These are phyloP conservation scores for Gymnothorax javanicus DNA, from an alignment of 2,797 vertebrate genomes.

Conservation along the genomic window DNA sequence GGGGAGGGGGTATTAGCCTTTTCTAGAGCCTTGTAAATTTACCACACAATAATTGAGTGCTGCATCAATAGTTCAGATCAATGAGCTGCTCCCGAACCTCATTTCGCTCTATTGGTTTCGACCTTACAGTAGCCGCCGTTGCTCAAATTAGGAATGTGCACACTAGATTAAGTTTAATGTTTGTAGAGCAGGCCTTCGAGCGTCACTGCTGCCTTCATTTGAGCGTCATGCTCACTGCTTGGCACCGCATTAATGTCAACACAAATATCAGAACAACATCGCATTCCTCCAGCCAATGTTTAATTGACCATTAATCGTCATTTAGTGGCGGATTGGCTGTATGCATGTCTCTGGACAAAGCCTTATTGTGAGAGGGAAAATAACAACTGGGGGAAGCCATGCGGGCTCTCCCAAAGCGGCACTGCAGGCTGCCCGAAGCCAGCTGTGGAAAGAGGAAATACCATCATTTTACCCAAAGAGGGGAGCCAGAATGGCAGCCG, in stretches of 20 bases:
- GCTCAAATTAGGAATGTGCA: constrained; percentile 28
- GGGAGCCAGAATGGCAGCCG: constrained; percentile 55
- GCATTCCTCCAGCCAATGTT: constrained; percentile 7
- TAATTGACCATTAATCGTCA: constrained; percentile 47
- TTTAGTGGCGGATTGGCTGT: constrained; percentile 52
- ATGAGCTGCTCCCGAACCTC: constrained; percentile 41
- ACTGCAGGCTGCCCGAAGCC: constrained; percentile 30
- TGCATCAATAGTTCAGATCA: constrained; percentile 57
- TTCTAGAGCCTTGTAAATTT: constrained; percentile 50
- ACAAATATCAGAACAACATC: constrained; percentile 32
- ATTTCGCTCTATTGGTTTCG: constrained; percentile 41
- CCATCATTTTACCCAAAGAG: constrained; percentile 54
- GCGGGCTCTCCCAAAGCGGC: constrained; percentile 9
- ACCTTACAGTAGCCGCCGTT: constrained; percentile 35
- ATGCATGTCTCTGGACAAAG: constrained; percentile 41
- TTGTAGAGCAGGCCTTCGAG: background rate
- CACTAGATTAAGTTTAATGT: constrained; percentile 8
- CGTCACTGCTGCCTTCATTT: background rate
- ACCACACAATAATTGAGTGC: constrained; percentile 50
- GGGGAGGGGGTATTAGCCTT: constrained; percentile 10
- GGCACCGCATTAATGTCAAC: background rate
- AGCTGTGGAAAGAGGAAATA: constrained; percentile 42
- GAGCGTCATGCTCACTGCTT: background rate
- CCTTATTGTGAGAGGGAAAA: constrained; percentile 27
- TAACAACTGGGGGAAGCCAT: constrained; percentile 15